Conservation (phyloP, 2,113 vertebrate genomes). For the Nestor notabilis region DNA sequence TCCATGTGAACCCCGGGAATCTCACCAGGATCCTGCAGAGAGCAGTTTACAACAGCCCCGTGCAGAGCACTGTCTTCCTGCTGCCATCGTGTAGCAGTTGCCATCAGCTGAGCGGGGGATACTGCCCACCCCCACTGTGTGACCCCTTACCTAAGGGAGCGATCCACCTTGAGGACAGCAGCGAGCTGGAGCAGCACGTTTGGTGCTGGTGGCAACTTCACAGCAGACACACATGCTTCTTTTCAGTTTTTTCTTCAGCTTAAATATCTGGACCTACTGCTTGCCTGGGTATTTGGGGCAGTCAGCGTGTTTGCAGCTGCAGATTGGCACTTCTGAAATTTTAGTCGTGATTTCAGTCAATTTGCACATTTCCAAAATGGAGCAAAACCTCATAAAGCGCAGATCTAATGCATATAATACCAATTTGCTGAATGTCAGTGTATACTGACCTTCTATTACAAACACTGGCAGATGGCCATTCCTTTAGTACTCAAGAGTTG, state of each 20-base stretch:
- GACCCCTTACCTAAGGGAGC: not conserved
- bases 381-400: slow-evolving; percentile 48
- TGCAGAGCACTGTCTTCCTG: not conserved
- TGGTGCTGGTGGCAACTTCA: not conserved
- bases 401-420: slow-evolving; percentile 42
- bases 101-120: accelerated
- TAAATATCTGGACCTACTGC: not conserved
- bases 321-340: slow-evolving; percentile 32
- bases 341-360: slow-evolving; percentile 24
- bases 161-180: not conserved
- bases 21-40: not conserved
- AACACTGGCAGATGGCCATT: slow-evolving; percentile 76
- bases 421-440: slow-evolving; percentile 65
- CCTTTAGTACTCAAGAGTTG: slow-evolving; percentile 57
- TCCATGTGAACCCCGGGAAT: too few relatives aligned
- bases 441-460: slow-evolving; percentile 67
- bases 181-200: not conserved
- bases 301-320: not conserved
- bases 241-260: not conserved
- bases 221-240: accelerated
- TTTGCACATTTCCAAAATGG: slow-evolving; percentile 36
- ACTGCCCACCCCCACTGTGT: not conserved
- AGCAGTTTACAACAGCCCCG: accelerated
- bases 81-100: accelerated
- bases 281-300: not conserved